Conservation (phyloP, 1,140 invertebrate species). For the Mylabris phalerata region DNA sequence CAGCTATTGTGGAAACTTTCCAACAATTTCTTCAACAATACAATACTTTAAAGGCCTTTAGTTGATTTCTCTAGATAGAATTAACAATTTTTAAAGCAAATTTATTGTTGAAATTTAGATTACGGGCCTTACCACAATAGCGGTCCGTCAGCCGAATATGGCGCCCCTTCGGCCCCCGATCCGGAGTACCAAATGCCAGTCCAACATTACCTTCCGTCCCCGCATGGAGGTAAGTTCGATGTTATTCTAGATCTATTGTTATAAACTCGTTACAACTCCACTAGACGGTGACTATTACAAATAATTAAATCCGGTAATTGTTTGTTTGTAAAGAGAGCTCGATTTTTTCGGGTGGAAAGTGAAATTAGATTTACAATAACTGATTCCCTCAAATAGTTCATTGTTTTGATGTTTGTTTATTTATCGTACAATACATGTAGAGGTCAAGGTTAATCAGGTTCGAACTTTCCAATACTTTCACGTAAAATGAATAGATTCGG, state of each 20-base stretch:
- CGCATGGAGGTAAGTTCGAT: conserved; percentile 10
- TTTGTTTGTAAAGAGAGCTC: neutral
- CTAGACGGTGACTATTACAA: neutral
- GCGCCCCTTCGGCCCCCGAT: conserved; percentile 12
- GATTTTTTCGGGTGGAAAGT: neutral
- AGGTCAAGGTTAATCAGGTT: conserved; percentile 3
- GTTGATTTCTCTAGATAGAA: too few species aligned
- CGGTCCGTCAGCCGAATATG: conserved; percentile 11
- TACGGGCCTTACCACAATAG: conserved; percentile 3
- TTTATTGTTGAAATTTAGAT: neutral
- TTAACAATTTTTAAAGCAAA: neutral
- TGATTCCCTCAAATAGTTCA: too few species aligned
- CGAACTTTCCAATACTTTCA: conserved; percentile 8
- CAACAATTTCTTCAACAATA: too few species aligned
- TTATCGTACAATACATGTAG: too few species aligned
- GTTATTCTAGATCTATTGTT: neutral
- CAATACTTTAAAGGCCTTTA: too few species aligned
- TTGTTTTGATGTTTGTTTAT: too few species aligned
- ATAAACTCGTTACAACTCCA: neutral
- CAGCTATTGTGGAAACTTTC: too few species aligned
- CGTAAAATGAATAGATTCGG: neutral
- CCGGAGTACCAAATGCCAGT: conserved; percentile 14
- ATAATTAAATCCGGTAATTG: neutral
- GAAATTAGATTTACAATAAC: neutral
- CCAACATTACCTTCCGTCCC: conserved; percentile 13